phyloP scores from a whole-genome alignment of 1,140 invertebrate genomes.

The Nylanderia fulva region DNA sequence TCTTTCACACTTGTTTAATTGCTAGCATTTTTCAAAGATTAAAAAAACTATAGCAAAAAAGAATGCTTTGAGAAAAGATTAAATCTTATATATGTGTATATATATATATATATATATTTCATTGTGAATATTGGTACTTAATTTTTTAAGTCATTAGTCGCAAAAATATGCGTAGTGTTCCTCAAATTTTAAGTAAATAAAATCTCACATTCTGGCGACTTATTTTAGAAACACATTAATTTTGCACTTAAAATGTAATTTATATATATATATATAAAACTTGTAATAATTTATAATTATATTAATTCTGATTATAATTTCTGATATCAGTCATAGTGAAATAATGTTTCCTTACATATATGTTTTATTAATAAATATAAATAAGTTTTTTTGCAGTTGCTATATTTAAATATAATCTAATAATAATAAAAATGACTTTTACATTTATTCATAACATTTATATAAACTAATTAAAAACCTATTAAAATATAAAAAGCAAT shows the following conservation, averaged over 20 bases:
- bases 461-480: conserved; percentile 17
- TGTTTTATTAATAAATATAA: conserved; percentile 1
- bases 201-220: not conserved
- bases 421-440: not conserved
- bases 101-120: not conserved
- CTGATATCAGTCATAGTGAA: not conserved
- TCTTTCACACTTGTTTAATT: conserved; percentile 50
- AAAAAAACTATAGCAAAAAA: conserved; percentile 20
- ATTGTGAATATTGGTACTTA: conserved; percentile 1
- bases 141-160: conserved; percentile 9
- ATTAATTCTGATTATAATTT: conserved; percentile 32
- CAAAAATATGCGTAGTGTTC: not conserved
- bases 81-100: conserved; percentile 16
- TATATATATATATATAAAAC: conserved; percentile 22
- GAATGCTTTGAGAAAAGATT: conserved; percentile 35
- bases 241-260: not conserved
- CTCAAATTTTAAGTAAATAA: not conserved
- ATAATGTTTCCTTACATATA: not conserved
- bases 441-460: not conserved
- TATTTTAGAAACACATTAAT: not conserved
- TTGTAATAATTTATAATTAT: conserved; percentile 25
- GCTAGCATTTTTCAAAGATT: conserved; percentile 48
- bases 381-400: not conserved
- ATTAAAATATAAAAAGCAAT: not conserved
- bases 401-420: not conserved